phyloP scores from a whole-genome alignment of 2,888 invertebrate species.

The Dryococelus australis region DNA sequence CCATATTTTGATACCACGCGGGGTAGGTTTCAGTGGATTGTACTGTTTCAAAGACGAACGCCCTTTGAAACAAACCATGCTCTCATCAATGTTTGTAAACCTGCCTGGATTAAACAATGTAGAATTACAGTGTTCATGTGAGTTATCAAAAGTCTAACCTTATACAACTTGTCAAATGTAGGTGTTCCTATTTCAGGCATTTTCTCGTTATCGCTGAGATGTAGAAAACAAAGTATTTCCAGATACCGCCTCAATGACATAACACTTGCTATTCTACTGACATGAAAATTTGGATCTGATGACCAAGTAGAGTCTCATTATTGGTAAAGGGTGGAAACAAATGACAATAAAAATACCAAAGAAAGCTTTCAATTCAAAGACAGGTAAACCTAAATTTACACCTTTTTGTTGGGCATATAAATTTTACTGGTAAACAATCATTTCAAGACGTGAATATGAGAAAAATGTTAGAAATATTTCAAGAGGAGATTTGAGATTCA shows the following conservation, averaged over 20 bases:
- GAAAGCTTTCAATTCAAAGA: background rate
- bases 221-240: background rate
- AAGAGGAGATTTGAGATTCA: background rate
- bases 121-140: background rate
- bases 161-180: background rate
- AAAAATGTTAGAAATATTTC: background rate
- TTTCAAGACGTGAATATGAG: background rate
- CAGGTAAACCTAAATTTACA: too few species aligned
- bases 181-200: background rate
- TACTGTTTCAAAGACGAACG: constrained; percentile 18
- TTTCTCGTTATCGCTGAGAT: background rate
- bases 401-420: too few species aligned
- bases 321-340: background rate
- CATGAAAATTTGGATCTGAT: too few species aligned
- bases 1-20: constrained; percentile 10
- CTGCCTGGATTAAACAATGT: constrained; percentile 17
- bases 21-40: constrained; percentile 1
- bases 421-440: too few species aligned
- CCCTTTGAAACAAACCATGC: constrained; percentile 23
- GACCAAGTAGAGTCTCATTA: constrained; percentile 9
- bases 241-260: background rate
- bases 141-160: background rate
- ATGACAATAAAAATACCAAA: background rate
- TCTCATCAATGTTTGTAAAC: background rate
- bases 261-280: background rate